Percentiles rank a stretch among this genome's conserved stretches.
These are phyloP conservation scores for Metopia argyrocephala DNA, from an alignment of 2,888 invertebrate species.

Conservation along the genomic window DNA sequence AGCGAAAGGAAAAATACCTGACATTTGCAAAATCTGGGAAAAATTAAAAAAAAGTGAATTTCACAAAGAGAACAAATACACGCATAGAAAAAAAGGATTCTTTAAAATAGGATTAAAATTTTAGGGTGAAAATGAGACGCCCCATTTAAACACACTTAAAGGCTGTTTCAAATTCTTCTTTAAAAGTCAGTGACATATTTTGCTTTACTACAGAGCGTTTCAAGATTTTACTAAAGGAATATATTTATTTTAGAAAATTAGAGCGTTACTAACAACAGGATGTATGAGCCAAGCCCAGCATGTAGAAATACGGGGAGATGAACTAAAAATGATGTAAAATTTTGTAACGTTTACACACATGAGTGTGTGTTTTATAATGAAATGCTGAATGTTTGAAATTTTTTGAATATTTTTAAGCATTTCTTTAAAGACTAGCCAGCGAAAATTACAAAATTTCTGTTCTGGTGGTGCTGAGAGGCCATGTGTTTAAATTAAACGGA, in stretches of 20 bases:
- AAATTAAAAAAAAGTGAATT: conserved; percentile 7
- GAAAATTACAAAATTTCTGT: no score
- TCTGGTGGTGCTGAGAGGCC: conserved; percentile 10
- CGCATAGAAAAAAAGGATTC: conserved; percentile 49
- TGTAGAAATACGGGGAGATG: not conserved
- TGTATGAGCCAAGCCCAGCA: not conserved
- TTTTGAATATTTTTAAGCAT: not conserved
- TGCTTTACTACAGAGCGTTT: not conserved
- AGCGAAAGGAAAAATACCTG: conserved; percentile 68
- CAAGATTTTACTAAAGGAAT: conserved; percentile 1
- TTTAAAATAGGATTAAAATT: conserved; percentile 40
- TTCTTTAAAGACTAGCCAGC: not conserved
- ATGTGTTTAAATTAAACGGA: conserved; percentile 21
- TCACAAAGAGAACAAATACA: conserved; percentile 2
- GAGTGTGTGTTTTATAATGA: not conserved
- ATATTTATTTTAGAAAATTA: conserved; percentile 40
- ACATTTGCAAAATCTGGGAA: conserved; percentile 67
- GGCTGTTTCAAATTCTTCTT: not conserved
- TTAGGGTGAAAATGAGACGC: not conserved
- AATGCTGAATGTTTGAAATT: no score
- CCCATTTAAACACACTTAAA: not conserved
- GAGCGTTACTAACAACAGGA: conserved; percentile 53
- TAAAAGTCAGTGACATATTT: conserved; percentile 30
- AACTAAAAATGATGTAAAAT: conserved; percentile 52
- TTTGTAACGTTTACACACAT: conserved; percentile 40